Evolutionary conservation across 2,113 vertebrate species (phyloP).

Genomic region (Hypanus sabinus): DNA sequence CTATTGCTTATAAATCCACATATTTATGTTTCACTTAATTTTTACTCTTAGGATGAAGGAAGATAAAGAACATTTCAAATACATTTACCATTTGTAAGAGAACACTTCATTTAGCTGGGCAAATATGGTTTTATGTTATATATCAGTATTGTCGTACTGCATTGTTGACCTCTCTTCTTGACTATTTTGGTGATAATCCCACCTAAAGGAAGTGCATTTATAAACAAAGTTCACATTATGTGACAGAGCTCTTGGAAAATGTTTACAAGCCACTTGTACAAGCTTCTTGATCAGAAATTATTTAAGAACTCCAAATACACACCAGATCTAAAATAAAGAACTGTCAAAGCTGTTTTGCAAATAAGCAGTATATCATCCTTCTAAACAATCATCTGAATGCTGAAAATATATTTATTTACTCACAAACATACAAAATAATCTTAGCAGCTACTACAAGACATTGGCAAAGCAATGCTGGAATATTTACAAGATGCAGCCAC

Average conservation of each 20-base stretch:
- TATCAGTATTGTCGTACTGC: background rate
- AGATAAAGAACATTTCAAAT: background rate
- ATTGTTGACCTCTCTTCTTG: background rate
- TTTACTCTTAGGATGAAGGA: background rate
- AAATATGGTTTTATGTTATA: background rate
- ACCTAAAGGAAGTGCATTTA: background rate
- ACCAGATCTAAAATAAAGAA: background rate
- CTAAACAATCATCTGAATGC: slow-evolving; percentile 12
- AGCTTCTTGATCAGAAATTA: background rate
- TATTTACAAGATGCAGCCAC: background rate
- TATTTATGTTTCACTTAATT: background rate
- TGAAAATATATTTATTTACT: background rate
- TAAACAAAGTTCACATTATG: too few species aligned
- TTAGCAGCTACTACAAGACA: background rate
- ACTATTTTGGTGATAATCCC: background rate
- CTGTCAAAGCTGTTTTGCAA: background rate
- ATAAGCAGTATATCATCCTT: background rate
- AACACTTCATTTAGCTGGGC: background rate
- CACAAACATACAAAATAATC: background rate
- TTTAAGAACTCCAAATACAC: background rate
- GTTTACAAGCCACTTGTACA: background rate
- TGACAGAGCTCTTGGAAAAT: background rate
- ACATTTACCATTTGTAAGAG: background rate
- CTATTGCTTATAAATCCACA: background rate
- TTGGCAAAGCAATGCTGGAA: background rate